These are phyloP conservation scores for Lordiphosa andalusiaca DNA, from an alignment of 2,888 invertebrate species.

Conservation along the genomic window DNA sequence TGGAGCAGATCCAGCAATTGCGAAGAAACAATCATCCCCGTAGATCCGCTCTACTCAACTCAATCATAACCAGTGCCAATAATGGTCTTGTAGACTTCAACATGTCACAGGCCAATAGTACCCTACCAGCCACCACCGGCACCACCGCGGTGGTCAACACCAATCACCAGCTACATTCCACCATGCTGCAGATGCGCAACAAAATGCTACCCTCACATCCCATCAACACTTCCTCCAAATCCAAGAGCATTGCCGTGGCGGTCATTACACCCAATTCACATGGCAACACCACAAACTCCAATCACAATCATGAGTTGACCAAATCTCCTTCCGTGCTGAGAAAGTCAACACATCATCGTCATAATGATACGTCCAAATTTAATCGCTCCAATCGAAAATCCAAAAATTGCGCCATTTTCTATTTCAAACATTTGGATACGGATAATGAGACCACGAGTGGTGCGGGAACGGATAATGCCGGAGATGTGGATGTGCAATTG, in stretches of 20 bases:
- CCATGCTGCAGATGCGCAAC: constrained; percentile 54
- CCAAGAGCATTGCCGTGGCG: constrained; percentile 75
- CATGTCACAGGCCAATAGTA: constrained; percentile 41
- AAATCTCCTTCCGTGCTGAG: constrained; percentile 76
- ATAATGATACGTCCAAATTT: constrained; percentile 83
- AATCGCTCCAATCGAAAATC: constrained; percentile 89
- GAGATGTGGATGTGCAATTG: constrained; percentile 42
- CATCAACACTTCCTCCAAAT: constrained; percentile 49
- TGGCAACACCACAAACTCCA: constrained; percentile 35
- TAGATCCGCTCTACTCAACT: constrained; percentile 13
- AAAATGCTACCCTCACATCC: constrained; percentile 59
- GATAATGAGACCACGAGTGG: constrained; percentile 86
- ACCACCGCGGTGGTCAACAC: constrained; percentile 9
- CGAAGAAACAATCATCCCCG: constrained; percentile 30
- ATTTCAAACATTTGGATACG: constrained; percentile 92
- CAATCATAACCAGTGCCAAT: constrained; percentile 8
- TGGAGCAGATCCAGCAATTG: constrained; percentile 78
- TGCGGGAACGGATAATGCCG: constrained; percentile 61
- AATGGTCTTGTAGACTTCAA: constrained; percentile 27
- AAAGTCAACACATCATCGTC: constrained; percentile 65
- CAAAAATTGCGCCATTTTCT: constrained; percentile 91
- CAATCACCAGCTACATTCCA: constrained; percentile 28
- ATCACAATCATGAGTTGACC: constrained; percentile 49
- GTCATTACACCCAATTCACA: constrained; percentile 75
- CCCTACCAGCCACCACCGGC: constrained; percentile 34